Conservation (phyloP, 2,888 invertebrate species). For the Gymnocheta viridis region DNA sequence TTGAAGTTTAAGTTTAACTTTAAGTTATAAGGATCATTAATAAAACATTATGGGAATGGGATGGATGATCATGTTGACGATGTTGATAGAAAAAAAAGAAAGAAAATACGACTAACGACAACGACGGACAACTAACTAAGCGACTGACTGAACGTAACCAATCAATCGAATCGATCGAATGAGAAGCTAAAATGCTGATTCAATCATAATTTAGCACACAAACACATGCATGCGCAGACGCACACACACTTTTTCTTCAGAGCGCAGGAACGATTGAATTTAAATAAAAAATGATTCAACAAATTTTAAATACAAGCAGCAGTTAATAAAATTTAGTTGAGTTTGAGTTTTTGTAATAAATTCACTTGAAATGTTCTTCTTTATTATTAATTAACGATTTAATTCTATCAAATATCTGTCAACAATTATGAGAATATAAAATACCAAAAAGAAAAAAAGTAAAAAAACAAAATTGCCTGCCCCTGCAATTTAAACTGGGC, state of each 20-base stretch:
- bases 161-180: conserved; percentile 40
- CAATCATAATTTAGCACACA: conserved; percentile 20
- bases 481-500: conserved; percentile 24
- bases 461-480: background rate
- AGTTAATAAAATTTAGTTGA: too few relatives aligned
- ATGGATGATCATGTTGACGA: conserved; percentile 56
- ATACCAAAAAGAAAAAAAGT: background rate
- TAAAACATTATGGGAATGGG: conserved; percentile 75
- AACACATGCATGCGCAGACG: background rate
- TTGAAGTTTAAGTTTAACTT: conserved; percentile 53
- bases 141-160: conserved; percentile 26
- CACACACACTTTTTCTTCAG: background rate
- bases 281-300: background rate
- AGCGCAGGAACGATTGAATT: background rate
- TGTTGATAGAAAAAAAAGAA: conserved; percentile 39
- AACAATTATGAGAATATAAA: conserved; percentile 30
- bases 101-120: conserved; percentile 2
- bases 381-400: too few relatives aligned
- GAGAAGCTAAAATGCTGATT: conserved; percentile 14
- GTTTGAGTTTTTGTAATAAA: too few relatives aligned
- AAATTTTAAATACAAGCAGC: too few relatives aligned
- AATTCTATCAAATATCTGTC: conserved; percentile 14
- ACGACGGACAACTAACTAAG: conserved; percentile 7
- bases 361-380: too few relatives aligned
- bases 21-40: conserved; percentile 71